These are phyloP conservation scores for Entomobrya proxima DNA, from an alignment of 2,888 invertebrate genomes.

Conservation along the genomic window DNA sequence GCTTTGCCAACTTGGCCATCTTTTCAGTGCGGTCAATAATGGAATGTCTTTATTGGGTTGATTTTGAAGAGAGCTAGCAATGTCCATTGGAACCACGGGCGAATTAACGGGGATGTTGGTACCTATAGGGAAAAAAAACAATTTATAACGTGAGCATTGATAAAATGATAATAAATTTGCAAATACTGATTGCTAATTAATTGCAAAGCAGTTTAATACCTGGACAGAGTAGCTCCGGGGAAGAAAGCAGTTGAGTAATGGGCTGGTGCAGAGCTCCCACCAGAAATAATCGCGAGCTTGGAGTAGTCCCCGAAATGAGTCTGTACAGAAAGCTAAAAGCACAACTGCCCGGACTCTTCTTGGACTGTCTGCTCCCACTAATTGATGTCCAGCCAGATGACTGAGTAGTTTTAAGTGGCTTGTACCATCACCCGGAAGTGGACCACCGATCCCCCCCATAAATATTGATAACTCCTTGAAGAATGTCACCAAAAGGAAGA, in stretches of 20 bases:
- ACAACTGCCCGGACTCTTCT: slow-evolving; percentile 88
- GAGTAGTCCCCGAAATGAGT: slow-evolving; percentile 91
- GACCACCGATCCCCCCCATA: slow-evolving; percentile 75
- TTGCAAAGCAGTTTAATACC: too few relatives aligned
- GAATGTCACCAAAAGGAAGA: slow-evolving; percentile 71
- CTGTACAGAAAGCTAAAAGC: slow-evolving; percentile 92
- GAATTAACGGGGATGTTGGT: slow-evolving; percentile 65
- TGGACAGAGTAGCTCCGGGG: slow-evolving; percentile 71
- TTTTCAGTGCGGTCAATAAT: slow-evolving; percentile 74
- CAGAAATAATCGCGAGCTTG: slow-evolving; percentile 94
- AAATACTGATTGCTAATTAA: too few relatives aligned
- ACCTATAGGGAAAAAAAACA: too few relatives aligned
- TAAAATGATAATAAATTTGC: too few relatives aligned
- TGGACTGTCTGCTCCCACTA: slow-evolving; percentile 73
- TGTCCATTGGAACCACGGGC: slow-evolving; percentile 64
- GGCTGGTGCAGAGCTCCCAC: slow-evolving; percentile 94
- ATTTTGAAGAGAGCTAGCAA: slow-evolving; percentile 54
- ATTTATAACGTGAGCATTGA: too few relatives aligned
- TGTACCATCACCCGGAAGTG: slow-evolving; percentile 72
- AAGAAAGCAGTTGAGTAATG: slow-evolving; percentile 87
- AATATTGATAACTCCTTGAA: slow-evolving; percentile 73
- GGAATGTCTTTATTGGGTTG: slow-evolving; percentile 73
- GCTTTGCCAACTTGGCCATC: slow-evolving; percentile 86
- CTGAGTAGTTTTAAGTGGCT: slow-evolving; percentile 73
- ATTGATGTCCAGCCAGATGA: slow-evolving; percentile 71